These are phyloP conservation scores for Platanista minor DNA, from an alignment of 2,113 vertebrate genomes.

Conservation along the genomic window DNA sequence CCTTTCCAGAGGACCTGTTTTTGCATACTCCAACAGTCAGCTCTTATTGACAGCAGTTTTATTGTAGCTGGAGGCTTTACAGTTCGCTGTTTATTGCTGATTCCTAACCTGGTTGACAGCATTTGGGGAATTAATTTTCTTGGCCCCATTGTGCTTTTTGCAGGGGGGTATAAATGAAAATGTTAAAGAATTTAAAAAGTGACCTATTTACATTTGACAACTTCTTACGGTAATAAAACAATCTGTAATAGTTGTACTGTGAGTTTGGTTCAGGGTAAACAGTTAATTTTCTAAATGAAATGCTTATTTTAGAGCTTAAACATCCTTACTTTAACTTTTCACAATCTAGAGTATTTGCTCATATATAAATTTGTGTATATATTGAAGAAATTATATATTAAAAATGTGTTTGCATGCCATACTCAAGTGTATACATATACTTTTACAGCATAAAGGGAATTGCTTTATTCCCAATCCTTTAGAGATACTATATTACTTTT, in stretches of 20 bases:
- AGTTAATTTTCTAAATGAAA: conserved; percentile 45
- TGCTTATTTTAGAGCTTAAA: conserved; percentile 3
- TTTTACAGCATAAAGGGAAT: conserved; percentile 17
- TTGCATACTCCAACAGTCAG: conserved; percentile 73
- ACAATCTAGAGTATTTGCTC: not conserved
- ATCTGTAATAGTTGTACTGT: conserved; percentile 55
- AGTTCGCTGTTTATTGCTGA: conserved; percentile 87
- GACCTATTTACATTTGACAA: conserved; percentile 85
- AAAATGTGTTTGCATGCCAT: not conserved
- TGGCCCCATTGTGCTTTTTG: conserved; percentile 88
- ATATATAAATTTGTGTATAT: not conserved
- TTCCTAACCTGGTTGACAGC: conserved; percentile 86
- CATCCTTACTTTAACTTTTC: conserved; percentile 46
- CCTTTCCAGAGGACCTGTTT: conserved; percentile 74
- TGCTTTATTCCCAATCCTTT: not conserved
- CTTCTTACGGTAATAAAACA: conserved; percentile 49
- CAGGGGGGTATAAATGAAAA: conserved; percentile 87
- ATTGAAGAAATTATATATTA: not conserved
- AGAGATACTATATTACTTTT: conserved; percentile 21
- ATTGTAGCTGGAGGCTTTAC: conserved; percentile 86
- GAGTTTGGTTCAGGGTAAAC: conserved; percentile 46
- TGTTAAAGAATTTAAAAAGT: conserved; percentile 83
- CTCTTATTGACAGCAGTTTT: conserved; percentile 84
- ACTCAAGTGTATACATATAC: not conserved
- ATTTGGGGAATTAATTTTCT: conserved; percentile 90